phyloP scores from a whole-genome alignment of 2,888 invertebrate species.

The Ennomos quercinarius region DNA sequence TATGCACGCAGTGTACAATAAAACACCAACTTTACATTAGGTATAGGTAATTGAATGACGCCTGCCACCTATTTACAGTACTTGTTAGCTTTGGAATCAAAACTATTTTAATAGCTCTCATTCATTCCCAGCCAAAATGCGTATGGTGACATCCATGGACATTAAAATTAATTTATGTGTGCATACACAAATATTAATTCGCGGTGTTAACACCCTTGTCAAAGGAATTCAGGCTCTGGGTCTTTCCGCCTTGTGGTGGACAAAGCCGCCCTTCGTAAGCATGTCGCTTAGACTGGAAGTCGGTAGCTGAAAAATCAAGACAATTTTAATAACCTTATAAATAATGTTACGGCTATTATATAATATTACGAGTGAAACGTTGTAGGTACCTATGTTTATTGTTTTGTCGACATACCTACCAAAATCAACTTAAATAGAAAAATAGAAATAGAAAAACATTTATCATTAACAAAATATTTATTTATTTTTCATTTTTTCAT shows the following conservation, averaged over 20 bases:
- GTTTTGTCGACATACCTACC: too few relatives aligned
- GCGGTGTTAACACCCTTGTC: conserved; percentile 61
- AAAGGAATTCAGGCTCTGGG: conserved; percentile 52
- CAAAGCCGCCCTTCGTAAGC: conserved; percentile 53
- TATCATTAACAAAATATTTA: too few relatives aligned
- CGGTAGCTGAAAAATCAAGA: conserved; percentile 15
- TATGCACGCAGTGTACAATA: too few relatives aligned
- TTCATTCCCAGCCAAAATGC: conserved; percentile 11
- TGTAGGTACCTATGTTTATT: too few relatives aligned
- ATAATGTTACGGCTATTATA: too few relatives aligned
- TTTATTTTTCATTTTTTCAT: too few relatives aligned
- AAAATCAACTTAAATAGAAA: too few relatives aligned
- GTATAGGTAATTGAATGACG: conserved; percentile 1
- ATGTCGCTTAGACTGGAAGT: conserved; percentile 40
- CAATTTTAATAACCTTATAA: too few relatives aligned
- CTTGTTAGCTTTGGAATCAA: conserved; percentile 11
- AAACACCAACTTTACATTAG: too few relatives aligned
- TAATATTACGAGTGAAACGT: too few relatives aligned
- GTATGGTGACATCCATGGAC: conserved; percentile 28
- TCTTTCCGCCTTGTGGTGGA: conserved; percentile 60
- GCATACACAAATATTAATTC: conserved; percentile 56
- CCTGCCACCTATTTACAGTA: conserved; percentile 14
- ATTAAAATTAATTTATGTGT: conserved; percentile 55
- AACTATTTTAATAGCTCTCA: conserved; percentile 21
- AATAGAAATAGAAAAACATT: too few relatives aligned